Base-by-base conservation (phyloP, 2,113 vertebrate genomes). In the Todiramphus saurophagus region DNA sequence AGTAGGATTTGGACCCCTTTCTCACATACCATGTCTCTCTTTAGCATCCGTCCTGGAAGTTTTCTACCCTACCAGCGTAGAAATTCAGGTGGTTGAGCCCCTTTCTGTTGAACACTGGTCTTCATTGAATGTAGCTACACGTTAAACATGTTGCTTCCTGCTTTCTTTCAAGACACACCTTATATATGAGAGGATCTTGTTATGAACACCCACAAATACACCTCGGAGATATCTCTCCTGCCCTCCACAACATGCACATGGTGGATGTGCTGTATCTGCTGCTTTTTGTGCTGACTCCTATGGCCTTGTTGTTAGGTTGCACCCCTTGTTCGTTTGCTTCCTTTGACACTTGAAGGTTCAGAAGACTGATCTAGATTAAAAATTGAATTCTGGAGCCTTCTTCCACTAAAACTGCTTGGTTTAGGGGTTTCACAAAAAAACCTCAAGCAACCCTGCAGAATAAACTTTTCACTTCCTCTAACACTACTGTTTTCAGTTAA, bases 171-270 rank as follows among this genome's bases (percentile, higher is more conserved):
- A 35, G 20, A 20, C 5, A 13, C 12, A 41, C 3, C 10, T 90
- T 64, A 53, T 24, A 48, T 39, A 10, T 25, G 25, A 44, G 51
- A 82, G 7, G 8, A 70, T 44, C 31, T 83, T 58, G 13, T 39
- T 16, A 63, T n/a, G 41, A 83, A 30, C 25, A 41, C 50, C 37
- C 64, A 55, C 5, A 14, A 53, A 80, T 35, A 63, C 11, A 44
- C 13, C 15, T 78, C 24, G 43, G 43, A 43, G 8, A 51, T 39
- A 5, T 75, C 24, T 91, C 6, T 74, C 11, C 28, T 60, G 13
- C 25, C 33, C 23, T 68, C 7, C 35, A 39, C 0, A 2, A 3
- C 27, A 46, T 1, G 8, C 14, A 31, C 14, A 9, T 1, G 0
- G 16, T 43, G 39, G 64, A 53, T 56, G 13, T 3, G 2, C 18